Percentiles rank a stretch among this genome's conserved stretches.
Conservation (phyloP, 2,113 vertebrate genomes). For the Cinclus mexicanus region DNA sequence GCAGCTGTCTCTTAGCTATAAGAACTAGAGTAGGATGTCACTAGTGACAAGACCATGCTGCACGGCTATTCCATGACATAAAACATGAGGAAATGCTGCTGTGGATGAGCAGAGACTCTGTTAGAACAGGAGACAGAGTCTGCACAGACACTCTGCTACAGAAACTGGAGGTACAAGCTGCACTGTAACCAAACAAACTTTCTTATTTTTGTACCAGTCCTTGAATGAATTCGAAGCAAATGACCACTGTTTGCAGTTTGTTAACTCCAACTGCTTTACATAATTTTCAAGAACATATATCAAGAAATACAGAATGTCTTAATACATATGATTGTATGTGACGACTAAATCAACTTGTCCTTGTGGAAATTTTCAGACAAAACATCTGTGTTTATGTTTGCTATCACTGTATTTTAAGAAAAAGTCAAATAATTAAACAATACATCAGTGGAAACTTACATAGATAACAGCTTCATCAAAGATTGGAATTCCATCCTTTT, state of each 20-base stretch:
- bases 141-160: background rate
- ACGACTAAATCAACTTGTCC: background rate
- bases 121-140: background rate
- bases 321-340: background rate
- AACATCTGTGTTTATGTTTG: background rate
- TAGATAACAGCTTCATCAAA: background rate
- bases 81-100: background rate
- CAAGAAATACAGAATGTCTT: background rate
- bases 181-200: background rate
- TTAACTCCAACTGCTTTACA: background rate
- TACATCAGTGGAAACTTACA: background rate
- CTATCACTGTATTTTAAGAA: background rate
- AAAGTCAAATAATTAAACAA: background rate
- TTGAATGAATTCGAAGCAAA: background rate
- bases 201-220: background rate
- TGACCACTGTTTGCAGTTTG: background rate
- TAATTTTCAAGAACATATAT: background rate
- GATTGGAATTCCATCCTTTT: background rate
- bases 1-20: background rate
- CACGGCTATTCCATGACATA: rapidly evolving
- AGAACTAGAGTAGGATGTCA: background rate
- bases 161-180: background rate
- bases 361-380: background rate
- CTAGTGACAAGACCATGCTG: background rate
- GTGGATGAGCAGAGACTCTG: background rate